phyloP scores from a whole-genome alignment of 2,797 vertebrate genomes.

The Eremophila alpestris region DNA sequence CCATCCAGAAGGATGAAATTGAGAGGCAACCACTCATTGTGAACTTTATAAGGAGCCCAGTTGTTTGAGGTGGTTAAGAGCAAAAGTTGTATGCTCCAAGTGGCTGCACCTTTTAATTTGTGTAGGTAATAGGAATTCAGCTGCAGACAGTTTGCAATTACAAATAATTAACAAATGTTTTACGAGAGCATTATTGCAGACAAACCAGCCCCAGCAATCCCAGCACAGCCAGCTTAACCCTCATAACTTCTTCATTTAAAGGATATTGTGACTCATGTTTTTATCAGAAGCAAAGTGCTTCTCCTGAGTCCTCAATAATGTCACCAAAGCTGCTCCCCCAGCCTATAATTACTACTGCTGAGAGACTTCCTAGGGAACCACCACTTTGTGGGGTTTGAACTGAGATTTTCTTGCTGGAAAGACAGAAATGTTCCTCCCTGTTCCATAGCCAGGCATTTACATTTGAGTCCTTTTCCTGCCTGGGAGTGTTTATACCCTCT shows the following conservation, averaged over 20 bases:
- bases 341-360: background rate
- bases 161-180: background rate
- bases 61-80: background rate
- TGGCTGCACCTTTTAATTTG: background rate
- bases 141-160: background rate
- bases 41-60: background rate
- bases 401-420: background rate
- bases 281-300: background rate
- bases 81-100: background rate
- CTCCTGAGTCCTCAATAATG: background rate
- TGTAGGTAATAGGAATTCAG: background rate
- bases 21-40: background rate
- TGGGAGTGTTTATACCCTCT: background rate
- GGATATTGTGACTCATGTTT: background rate
- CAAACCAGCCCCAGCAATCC: background rate
- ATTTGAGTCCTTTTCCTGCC: background rate
- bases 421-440: background rate
- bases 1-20: background rate
- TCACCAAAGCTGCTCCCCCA: background rate
- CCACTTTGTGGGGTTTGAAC: background rate
- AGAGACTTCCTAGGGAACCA: background rate
- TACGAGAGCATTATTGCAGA: background rate
- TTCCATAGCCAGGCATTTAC: background rate
- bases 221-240: background rate
- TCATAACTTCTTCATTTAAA: background rate